Evolutionary conservation across 2,888 invertebrate genomes (phyloP).

Genomic region (Osedax frankpressi): DNA sequence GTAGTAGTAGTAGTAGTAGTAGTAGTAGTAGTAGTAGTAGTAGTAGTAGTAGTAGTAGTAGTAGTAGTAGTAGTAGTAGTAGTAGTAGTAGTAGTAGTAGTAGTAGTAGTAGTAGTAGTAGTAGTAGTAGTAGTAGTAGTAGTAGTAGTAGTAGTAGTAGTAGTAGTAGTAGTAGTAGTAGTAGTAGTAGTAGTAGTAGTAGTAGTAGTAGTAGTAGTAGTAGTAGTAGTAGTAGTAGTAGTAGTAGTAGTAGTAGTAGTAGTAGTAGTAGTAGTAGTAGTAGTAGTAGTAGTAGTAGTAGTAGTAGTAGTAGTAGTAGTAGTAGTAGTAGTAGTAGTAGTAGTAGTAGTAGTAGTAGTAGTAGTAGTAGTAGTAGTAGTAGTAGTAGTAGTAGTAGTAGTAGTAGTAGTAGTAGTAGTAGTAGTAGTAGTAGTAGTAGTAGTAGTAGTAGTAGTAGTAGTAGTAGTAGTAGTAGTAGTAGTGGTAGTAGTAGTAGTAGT

Average conservation of each 20-base stretch:
- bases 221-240: slow-evolving; percentile 1
- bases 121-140: background rate
- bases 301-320: background rate
- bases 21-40: slow-evolving; percentile 1
- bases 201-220: background rate
- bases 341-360: slow-evolving; percentile 1
- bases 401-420: slow-evolving; percentile 1
- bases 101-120: slow-evolving; percentile 1
- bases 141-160: background rate
- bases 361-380: slow-evolving; percentile 1
- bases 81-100: background rate
- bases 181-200: background rate
- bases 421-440: slow-evolving; percentile 1
- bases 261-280: background rate
- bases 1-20: slow-evolving; percentile 1
- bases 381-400: slow-evolving; percentile 1
- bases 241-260: background rate
- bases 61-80: background rate
- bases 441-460: slow-evolving; percentile 1
- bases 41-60: too few relatives aligned
- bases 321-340: slow-evolving; percentile 1
- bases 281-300: slow-evolving; percentile 1
- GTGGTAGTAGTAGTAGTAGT: background rate
- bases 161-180: slow-evolving; percentile 1
- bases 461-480: slow-evolving; percentile 2